Evolutionary conservation across 2,888 invertebrate genomes (phyloP).

Genomic region (Biston betularia): DNA sequence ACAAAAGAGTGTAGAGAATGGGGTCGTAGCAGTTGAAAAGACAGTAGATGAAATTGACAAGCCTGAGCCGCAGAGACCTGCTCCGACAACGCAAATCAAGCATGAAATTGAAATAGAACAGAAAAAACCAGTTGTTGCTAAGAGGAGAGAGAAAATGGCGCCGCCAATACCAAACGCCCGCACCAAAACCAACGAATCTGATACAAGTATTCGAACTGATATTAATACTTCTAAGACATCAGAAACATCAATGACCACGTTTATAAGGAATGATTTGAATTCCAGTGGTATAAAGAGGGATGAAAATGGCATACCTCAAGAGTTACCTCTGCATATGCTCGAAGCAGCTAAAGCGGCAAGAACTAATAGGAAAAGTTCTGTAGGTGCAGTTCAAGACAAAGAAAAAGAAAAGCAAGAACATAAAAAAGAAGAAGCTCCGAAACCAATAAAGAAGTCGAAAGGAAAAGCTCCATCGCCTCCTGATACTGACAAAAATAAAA

Average conservation of each 20-base stretch:
- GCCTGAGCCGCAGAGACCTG: conserved; percentile 68
- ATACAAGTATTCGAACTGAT: conserved; percentile 55
- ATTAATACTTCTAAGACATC: conserved; percentile 66
- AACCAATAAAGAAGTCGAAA: conserved; percentile 87
- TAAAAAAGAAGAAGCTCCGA: conserved; percentile 54
- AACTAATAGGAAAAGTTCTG: conserved; percentile 87
- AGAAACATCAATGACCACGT: conserved; percentile 64
- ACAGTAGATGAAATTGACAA: conserved; percentile 76
- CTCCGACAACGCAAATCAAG: conserved; percentile 74
- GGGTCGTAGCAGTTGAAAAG: conserved; percentile 68
- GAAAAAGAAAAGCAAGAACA: conserved; percentile 59
- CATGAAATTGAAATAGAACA: conserved; percentile 81
- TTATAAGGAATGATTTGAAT: conserved; percentile 80
- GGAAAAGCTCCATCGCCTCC: conserved; percentile 92
- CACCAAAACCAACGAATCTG: conserved; percentile 73
- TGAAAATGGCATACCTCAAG: conserved; percentile 88
- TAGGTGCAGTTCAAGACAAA: conserved; percentile 68
- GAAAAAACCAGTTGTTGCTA: conserved; percentile 84
- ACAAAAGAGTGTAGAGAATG: conserved; percentile 78
- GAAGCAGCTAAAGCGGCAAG: conserved; percentile 90
- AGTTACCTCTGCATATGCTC: conserved; percentile 90
- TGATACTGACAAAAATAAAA: conserved; percentile 80
- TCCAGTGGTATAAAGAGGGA: conserved; percentile 87
- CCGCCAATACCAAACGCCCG: conserved; percentile 82
- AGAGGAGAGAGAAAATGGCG: conserved; percentile 80